Conservation (phyloP, 2,797 vertebrate species). For the Protonibea diacanthus region DNA sequence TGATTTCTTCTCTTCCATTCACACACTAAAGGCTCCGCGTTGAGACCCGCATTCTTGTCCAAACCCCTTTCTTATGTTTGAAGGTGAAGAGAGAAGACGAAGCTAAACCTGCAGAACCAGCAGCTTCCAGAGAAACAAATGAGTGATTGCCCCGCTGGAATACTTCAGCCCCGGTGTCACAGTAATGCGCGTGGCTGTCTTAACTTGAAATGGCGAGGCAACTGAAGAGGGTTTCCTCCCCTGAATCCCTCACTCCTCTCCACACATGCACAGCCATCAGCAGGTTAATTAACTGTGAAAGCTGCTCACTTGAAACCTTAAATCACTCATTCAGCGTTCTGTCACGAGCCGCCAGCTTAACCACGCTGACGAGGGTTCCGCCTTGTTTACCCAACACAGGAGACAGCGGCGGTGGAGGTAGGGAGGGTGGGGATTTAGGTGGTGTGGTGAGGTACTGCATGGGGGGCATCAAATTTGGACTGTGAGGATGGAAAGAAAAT, state of each 20-base stretch:
- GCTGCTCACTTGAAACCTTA: conserved; percentile 86
- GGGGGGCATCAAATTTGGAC: conserved; percentile 60
- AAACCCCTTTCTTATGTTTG: conserved; percentile 32
- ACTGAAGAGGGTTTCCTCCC: conserved; percentile 69
- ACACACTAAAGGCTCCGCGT: conserved; percentile 1
- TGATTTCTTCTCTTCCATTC: conserved; percentile 19
- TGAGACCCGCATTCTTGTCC: conserved; percentile 20
- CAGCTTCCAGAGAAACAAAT: conserved; percentile 50
- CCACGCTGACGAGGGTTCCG: conserved; percentile 79
- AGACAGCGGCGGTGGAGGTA: conserved; percentile 63
- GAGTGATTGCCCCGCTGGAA: conserved; percentile 49
- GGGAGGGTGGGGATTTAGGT: conserved; percentile 59
- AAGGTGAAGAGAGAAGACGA: conserved; percentile 54
- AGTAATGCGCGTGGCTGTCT: conserved; percentile 63
- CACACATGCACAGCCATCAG: conserved; percentile 81
- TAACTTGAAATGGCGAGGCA: conserved; percentile 71
- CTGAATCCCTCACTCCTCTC: conserved; percentile 63
- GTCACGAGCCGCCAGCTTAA: conserved; percentile 81
- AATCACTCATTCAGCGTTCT: conserved; percentile 86
- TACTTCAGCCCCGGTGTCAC: conserved; percentile 57
- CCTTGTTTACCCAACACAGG: conserved; percentile 83
- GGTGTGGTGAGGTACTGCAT: conserved; percentile 25
- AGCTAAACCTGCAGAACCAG: conserved; percentile 61
- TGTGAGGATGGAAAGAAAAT: conserved; percentile 43
- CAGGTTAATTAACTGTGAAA: conserved; percentile 88